Evolutionary conservation across 2,888 invertebrate genomes (phyloP).

Genomic region (Strigamia crassipes): DNA sequence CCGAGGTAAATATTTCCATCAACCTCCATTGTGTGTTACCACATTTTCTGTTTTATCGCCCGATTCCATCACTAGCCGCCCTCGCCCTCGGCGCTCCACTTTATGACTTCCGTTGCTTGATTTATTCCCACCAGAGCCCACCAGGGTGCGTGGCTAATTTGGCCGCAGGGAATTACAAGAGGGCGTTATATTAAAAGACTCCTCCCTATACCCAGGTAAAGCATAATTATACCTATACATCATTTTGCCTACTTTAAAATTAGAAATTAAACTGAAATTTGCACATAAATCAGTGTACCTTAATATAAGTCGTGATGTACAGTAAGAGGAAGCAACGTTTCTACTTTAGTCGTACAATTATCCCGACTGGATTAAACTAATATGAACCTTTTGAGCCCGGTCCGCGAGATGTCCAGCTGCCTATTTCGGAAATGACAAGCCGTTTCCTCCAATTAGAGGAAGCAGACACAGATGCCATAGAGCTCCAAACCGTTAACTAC

Average conservation of each 20-base stretch:
- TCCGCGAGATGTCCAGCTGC: conserved; percentile 28
- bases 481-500: conserved; percentile 28
- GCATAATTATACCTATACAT: conserved; percentile 25
- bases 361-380: conserved; percentile 26
- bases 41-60: conserved; percentile 31
- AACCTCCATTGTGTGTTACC: not conserved
- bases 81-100: conserved; percentile 34
- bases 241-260: conserved; percentile 23
- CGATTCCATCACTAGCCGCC: conserved; percentile 25
- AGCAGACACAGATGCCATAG: not conserved
- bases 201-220: conserved; percentile 13
- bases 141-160: conserved; percentile 34
- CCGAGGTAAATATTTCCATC: conserved; percentile 21
- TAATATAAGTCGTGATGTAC: not conserved
- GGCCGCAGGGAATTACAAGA: conserved; percentile 11
- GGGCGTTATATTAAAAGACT: conserved; percentile 10
- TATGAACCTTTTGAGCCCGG: conserved; percentile 20
- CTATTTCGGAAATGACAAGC: conserved; percentile 30
- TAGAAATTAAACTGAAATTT: conserved; percentile 31
- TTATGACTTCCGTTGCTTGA: conserved; percentile 37
- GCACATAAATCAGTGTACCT: not conserved
- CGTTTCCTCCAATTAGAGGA: conserved; percentile 25
- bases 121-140: conserved; percentile 34
- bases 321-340: not conserved
- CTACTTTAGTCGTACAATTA: conserved; percentile 10